Conservation (phyloP, 2,797 vertebrate species). For the Ciconia nigra region DNA sequence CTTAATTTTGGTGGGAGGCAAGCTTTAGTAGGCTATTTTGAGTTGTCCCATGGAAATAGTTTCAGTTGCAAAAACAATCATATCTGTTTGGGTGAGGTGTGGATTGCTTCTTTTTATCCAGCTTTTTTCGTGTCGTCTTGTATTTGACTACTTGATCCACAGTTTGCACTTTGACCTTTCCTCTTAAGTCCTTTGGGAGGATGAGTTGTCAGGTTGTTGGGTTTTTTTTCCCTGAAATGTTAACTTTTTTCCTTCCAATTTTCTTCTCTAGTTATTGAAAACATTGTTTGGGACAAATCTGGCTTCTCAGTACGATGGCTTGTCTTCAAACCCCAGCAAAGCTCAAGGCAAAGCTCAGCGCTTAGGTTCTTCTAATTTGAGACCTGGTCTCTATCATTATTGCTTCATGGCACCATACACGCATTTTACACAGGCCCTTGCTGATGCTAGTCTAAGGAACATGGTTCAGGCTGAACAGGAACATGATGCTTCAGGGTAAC, state of each 20-base stretch:
- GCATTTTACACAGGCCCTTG: constrained; percentile 98
- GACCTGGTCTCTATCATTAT: constrained; percentile 95
- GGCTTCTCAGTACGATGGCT: constrained; percentile 92
- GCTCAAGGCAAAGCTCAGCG: constrained; percentile 92
- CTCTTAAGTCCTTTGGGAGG: neutral
- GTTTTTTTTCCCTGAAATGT: neutral
- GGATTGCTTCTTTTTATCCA: neutral
- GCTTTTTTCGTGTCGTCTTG: neutral
- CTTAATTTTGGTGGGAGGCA: neutral
- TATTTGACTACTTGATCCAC: neutral
- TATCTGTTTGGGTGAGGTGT: neutral
- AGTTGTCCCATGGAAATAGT: neutral
- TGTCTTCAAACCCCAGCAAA: constrained; percentile 86
- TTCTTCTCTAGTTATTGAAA: constrained; percentile 84
- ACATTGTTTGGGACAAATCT: constrained; percentile 97
- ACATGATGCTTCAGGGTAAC: constrained; percentile 91
- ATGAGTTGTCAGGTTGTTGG: neutral
- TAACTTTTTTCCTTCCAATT: neutral
- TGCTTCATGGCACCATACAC: constrained; percentile 99
- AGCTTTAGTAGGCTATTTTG: neutral
- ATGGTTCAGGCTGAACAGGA: constrained; percentile 96
- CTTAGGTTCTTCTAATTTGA: constrained; percentile 89
- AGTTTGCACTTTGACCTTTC: neutral
- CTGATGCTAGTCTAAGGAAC: constrained; percentile 94
- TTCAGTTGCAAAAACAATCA: neutral